Evolutionary conservation across 2,797 vertebrate species (phyloP), one percentile per base, ranked within the genome.

Genomic region (Channa striata): DNA sequence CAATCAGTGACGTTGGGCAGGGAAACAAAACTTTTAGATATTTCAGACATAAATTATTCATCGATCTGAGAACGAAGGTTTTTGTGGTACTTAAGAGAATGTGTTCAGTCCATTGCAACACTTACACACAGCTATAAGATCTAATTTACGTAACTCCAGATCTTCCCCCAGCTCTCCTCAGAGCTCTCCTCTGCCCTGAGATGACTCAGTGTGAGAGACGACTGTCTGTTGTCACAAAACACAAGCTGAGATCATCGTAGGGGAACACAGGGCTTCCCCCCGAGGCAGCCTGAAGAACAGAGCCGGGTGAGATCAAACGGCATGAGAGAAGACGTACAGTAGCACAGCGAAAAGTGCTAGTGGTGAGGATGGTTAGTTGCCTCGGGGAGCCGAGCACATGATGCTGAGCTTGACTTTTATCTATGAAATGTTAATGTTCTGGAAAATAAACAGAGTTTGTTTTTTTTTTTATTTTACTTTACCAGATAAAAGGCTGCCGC

Each of bases 201-300:
- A 40, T 58, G 75, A 79, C 76, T 81, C 52, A 12, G 21, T 14
- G 52, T 47, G 82, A 78, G 77, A 82, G 59, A 77, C 68, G 36
- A 67, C 72, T 50, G 82, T 80, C 63, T 40, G 34, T 72, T 8
- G 62, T 78, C 82, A 89, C 79, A 36, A 71, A 53, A 89, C 56
- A 74, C 76, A 67, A 78, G 72, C 82, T 71, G 83, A 87, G 81
- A 60, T 87, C 81, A 87, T 72, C 54, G n/a, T 1, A 8, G 58
- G 56, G 72, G 66, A 80, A 66, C 37, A 44, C 61, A 51, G 56
- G 50, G 48, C 33, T 58, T 21, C 56, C 64, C 73, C 63, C 16
- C 0, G 52, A 80, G 86, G 77, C 79, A 23, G 62, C 21, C n/a
- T 25, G 37, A 14, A 54, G 70, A 79, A 65, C 59, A 67, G 47